Evolutionary conservation across 2,113 vertebrate genomes (phyloP).

Genomic region (Hyperopisus bebe): DNA sequence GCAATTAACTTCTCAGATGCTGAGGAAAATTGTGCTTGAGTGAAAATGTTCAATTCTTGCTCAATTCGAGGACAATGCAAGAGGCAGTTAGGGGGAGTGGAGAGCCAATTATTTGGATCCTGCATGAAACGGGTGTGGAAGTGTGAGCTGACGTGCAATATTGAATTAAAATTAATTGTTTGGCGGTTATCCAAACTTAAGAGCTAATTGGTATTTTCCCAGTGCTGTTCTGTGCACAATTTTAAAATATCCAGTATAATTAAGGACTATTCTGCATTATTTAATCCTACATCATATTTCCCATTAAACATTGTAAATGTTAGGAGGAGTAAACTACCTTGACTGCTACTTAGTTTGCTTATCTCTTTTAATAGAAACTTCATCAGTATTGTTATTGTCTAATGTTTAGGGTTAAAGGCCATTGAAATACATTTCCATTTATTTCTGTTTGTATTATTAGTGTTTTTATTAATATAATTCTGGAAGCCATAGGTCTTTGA

Average conservation of each 20-base stretch:
- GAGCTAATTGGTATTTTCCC: neutral
- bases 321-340: neutral
- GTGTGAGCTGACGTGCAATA: neutral
- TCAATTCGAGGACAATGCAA: constrained; percentile 18
- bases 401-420: neutral
- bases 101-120: constrained; percentile 16
- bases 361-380: neutral
- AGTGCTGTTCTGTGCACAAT: neutral
- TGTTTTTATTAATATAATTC: neutral
- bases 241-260: neutral
- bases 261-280: neutral
- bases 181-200: neutral
- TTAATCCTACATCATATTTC: neutral
- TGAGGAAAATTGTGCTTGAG: constrained; percentile 20
- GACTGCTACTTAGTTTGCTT: neutral
- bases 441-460: neutral
- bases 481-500: neutral
- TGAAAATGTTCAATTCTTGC: constrained; percentile 23
- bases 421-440: neutral
- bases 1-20: constrained; percentile 28
- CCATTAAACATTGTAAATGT: neutral
- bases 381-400: neutral
- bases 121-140: neutral
- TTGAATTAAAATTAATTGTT: constrained; percentile 27
- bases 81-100: constrained; percentile 15